Evolutionary conservation across 2,888 invertebrate genomes (phyloP).

Genomic region (Trichopria drosophilae): DNA sequence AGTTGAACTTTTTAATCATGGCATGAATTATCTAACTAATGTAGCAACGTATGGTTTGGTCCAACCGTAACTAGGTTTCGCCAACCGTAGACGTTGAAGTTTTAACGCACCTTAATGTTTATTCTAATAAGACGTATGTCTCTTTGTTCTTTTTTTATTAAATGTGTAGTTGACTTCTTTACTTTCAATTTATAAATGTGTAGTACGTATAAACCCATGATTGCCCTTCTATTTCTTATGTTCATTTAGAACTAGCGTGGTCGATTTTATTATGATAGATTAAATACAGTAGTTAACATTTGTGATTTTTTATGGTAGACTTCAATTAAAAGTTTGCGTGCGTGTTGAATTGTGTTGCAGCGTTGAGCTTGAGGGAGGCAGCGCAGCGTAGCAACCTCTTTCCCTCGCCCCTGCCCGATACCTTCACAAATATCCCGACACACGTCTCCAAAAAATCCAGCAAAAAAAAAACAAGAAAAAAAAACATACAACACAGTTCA

Average conservation of each 20-base stretch:
- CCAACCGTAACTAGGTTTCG: conserved; percentile 45
- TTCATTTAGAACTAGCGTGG: no score
- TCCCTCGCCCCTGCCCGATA: conserved; percentile 43
- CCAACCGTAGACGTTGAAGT: conserved; percentile 23
- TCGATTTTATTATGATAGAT: no score
- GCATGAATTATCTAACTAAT: conserved; percentile 55
- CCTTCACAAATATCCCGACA: conserved; percentile 23
- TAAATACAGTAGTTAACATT: no score
- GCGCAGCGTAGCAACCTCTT: conserved; percentile 56
- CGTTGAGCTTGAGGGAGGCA: conserved; percentile 60
- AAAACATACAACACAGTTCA: conserved; percentile 27
- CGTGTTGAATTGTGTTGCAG: conserved; percentile 59
- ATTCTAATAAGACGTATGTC: no score
- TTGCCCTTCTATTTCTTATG: no score
- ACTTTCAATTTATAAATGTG: no score
- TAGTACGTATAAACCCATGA: no score
- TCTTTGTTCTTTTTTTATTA: no score
- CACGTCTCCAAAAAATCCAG: conserved; percentile 23
- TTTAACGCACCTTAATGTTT: conserved; percentile 34
- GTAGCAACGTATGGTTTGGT: conserved; percentile 56
- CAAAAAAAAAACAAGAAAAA: conserved; percentile 31
- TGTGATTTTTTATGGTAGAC: no score
- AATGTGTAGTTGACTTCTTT: no score
- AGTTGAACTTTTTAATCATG: conserved; percentile 36
- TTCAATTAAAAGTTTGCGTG: conserved; percentile 55